phyloP scores from a whole-genome alignment of 2,888 invertebrate species.

The Nymphalis c-album region DNA sequence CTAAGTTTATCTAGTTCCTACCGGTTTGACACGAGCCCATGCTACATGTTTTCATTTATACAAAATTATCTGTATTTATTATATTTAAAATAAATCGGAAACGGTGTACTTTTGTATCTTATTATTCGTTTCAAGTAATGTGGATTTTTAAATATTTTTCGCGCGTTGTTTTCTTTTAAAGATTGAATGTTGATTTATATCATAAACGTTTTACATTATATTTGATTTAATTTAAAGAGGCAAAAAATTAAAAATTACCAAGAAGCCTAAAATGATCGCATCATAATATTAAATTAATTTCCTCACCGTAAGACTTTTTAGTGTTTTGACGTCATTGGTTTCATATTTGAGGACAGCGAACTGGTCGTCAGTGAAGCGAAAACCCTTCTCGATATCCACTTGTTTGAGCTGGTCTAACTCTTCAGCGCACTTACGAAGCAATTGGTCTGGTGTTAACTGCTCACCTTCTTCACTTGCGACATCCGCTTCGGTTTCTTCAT shows the following conservation, averaged over 20 bases:
- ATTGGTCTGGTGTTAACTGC: slow-evolving; percentile 67
- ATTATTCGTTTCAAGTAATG: background rate
- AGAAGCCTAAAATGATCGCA: no score
- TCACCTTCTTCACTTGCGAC: slow-evolving; percentile 60
- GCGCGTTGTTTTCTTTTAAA: background rate
- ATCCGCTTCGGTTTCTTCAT: slow-evolving; percentile 70
- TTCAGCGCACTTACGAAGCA: slow-evolving; percentile 59
- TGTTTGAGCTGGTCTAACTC: slow-evolving; percentile 64
- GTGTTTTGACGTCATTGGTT: slow-evolving; percentile 79
- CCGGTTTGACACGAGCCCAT: slow-evolving; percentile 57
- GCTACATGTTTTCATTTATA: slow-evolving; percentile 35
- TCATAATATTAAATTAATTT: background rate
- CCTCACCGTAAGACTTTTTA: slow-evolving; percentile 82
- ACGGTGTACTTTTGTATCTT: slow-evolving; percentile 4
- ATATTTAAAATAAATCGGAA: slow-evolving; percentile 19
- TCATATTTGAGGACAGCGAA: slow-evolving; percentile 83
- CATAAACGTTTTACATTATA: no score
- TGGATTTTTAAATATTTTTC: background rate
- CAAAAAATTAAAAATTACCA: no score
- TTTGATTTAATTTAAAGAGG: no score
- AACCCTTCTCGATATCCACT: slow-evolving; percentile 78
- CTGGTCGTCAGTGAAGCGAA: slow-evolving; percentile 81
- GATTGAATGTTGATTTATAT: no score
- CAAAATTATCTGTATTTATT: slow-evolving; percentile 35
- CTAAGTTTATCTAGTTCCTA: slow-evolving; percentile 44